Percentiles rank a stretch among this genome's conserved stretches.
Conservation (phyloP, 2,888 invertebrate genomes). For the Sarcophaga caerulescens region DNA sequence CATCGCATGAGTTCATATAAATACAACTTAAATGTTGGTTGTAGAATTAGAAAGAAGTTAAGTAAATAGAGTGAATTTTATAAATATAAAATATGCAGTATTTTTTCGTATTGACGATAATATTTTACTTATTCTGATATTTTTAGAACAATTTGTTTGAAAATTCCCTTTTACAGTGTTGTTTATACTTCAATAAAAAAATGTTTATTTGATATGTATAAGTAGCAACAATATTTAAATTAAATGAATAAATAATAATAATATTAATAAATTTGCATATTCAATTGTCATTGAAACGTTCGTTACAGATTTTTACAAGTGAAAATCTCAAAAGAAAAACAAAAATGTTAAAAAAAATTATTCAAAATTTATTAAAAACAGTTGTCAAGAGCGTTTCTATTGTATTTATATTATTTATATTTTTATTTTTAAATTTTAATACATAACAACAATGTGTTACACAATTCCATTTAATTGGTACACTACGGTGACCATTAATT, state of each 20-base stretch:
- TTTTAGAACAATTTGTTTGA: no score
- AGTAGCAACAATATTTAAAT: slow-evolving; percentile 20
- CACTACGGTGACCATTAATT: no score
- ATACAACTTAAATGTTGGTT: no score
- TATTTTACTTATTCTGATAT: no score
- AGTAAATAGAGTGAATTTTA: no score
- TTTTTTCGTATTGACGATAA: no score
- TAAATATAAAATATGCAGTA: no score
- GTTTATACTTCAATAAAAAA: neutral
- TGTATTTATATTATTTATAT: neutral
- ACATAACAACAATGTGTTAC: neutral
- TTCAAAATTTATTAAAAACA: neutral
- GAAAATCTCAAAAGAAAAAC: no score
- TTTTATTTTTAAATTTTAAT: neutral
- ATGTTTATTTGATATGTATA: neutral
- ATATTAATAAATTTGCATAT: neutral
- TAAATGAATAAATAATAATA: slow-evolving; percentile 22
- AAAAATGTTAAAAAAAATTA: neutral
- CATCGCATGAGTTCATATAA: no score
- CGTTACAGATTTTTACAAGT: neutral
- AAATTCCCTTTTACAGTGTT: no score
- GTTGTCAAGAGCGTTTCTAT: neutral
- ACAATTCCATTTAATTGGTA: no score
- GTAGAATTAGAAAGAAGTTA: no score
- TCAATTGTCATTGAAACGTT: neutral